Evolutionary conservation across 1,140 invertebrate species (phyloP).

Genomic region (Macrosteles quadrilineatus): DNA sequence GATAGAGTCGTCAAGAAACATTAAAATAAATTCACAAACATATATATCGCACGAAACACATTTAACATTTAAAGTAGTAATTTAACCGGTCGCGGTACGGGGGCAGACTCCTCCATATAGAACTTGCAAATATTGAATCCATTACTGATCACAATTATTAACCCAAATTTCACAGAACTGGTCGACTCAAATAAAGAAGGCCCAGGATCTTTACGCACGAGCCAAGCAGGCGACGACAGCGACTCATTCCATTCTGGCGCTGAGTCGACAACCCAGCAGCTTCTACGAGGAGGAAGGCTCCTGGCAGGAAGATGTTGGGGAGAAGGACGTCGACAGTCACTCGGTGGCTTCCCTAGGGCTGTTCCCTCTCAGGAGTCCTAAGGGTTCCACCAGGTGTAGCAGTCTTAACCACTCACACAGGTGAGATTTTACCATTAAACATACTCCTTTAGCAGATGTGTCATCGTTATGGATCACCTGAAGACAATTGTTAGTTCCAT

Average conservation of each 20-base stretch:
- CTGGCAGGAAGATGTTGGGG: constrained; percentile 26
- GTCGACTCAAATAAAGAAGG: constrained; percentile 65
- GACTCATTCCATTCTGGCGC: constrained; percentile 41
- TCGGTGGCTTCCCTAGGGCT: constrained; percentile 45
- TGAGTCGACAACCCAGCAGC: constrained; percentile 41
- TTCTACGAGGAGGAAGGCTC: constrained; percentile 35
- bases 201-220: constrained; percentile 63
- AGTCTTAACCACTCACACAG: constrained; percentile 51
- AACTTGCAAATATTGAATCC: too few species aligned
- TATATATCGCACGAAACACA: too few species aligned
- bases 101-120: too few species aligned
- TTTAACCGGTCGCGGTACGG: too few species aligned
- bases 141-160: too few species aligned
- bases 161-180: constrained; percentile 53
- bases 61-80: too few species aligned
- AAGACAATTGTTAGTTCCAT: too few species aligned
- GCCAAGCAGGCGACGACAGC: constrained; percentile 54
- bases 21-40: too few species aligned
- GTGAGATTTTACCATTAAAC: constrained; percentile 35
- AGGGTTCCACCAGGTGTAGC: constrained; percentile 47
- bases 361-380: constrained; percentile 44
- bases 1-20: too few species aligned
- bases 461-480: too few species aligned
- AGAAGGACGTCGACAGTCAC: constrained; percentile 48
- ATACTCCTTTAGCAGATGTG: too few species aligned